A percentile compares a stretch with the other conserved stretches of the same genome.
phyloP scores from a whole-genome alignment of 2,888 invertebrate species.

The Ophioninae sp. region DNA sequence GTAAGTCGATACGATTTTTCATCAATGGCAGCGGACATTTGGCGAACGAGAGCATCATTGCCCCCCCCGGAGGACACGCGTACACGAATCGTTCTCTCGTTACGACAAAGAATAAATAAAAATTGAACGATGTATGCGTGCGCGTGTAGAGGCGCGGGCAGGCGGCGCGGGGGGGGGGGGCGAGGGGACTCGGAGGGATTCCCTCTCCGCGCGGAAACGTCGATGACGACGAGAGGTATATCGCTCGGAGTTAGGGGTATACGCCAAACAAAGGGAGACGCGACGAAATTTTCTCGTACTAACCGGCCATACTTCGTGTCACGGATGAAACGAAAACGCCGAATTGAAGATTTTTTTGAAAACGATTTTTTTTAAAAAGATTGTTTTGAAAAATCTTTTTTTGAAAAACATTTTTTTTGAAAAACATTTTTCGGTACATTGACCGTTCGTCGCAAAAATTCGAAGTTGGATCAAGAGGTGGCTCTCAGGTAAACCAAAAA shows the following conservation, averaged over 20 bases:
- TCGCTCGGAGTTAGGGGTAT: background rate
- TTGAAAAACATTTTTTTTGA: too few species aligned
- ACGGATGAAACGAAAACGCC: background rate
- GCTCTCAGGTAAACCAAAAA: background rate
- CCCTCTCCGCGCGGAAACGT: background rate
- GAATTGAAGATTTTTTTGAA: too few species aligned
- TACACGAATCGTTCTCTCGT: background rate
- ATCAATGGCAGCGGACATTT: constrained; percentile 12
- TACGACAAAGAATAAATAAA: background rate
- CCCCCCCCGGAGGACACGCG: constrained; percentile 1
- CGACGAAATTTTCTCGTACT: background rate
- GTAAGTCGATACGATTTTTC: constrained; percentile 38
- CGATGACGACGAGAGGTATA: background rate
- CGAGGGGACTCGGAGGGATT: background rate
- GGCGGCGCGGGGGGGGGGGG: background rate
- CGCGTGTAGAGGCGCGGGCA: too few species aligned
- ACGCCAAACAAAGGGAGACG: background rate
- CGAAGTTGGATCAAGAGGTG: background rate
- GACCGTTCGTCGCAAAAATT: background rate
- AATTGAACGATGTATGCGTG: background rate
- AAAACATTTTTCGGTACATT: background rate
- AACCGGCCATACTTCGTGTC: background rate
- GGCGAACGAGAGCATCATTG: constrained; percentile 18
- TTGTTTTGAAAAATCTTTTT: too few species aligned
- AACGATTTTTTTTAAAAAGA: too few species aligned